These are phyloP conservation scores for Rhabdomys dilectus DNA, from an alignment of 2,113 vertebrate genomes.

Conservation along the genomic window DNA sequence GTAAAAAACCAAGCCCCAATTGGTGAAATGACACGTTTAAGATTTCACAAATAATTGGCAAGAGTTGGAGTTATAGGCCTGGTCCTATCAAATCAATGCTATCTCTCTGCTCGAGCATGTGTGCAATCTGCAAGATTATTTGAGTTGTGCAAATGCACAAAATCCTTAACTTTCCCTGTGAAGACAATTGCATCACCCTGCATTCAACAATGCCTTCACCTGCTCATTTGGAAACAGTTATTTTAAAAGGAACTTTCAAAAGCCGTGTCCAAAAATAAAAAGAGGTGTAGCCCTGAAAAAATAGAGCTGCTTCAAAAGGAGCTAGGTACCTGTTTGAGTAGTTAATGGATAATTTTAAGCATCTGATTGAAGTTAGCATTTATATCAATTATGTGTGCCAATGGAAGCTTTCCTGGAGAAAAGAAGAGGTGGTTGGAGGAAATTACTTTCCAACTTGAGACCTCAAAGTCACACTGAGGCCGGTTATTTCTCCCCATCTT, in stretches of 20 bases:
- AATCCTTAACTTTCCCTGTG: constrained; percentile 31
- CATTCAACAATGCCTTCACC: constrained; percentile 52
- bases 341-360: constrained; percentile 67
- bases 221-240: constrained; percentile 68
- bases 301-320: constrained; percentile 60
- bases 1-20: constrained; percentile 1
- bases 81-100: neutral
- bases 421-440: constrained; percentile 63
- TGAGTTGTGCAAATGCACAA: neutral
- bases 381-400: constrained; percentile 60
- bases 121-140: constrained; percentile 11
- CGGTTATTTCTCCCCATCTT: neutral
- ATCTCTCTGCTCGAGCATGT: neutral
- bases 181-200: neutral
- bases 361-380: constrained; percentile 71
- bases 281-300: constrained; percentile 63
- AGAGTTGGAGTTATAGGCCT: constrained; percentile 11
- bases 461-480: constrained; percentile 32
- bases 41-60: constrained; percentile 62
- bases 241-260: constrained; percentile 76
- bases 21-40: constrained; percentile 27
- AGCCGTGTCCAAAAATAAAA: constrained; percentile 73
- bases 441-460: constrained; percentile 61
- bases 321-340: constrained; percentile 71
- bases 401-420: constrained; percentile 50